Evolutionary conservation across 2,113 vertebrate species (phyloP).

Genomic region (Cyanoderma ruficeps): DNA sequence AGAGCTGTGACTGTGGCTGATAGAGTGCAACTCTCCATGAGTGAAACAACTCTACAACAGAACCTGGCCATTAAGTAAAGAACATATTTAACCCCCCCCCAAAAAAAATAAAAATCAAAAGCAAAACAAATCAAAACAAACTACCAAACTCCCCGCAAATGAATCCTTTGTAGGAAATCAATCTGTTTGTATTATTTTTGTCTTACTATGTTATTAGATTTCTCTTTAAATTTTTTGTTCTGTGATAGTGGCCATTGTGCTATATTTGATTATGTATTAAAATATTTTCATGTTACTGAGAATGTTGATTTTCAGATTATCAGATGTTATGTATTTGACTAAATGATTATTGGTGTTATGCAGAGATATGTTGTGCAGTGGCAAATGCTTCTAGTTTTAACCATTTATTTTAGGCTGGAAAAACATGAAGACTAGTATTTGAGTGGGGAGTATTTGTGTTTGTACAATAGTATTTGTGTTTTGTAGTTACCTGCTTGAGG

Average conservation of each 20-base stretch:
- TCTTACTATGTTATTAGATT: neutral
- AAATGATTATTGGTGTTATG: neutral
- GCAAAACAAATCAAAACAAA: neutral
- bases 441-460: neutral
- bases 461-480: neutral
- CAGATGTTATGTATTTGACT: neutral
- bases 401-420: neutral
- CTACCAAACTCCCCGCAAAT: neutral
- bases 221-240: neutral
- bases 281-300: neutral
- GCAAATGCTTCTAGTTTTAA: neutral
- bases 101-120: too few species aligned
- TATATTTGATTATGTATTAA: neutral
- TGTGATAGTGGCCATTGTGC: neutral
- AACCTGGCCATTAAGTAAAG: neutral
- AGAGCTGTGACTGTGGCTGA: neutral
- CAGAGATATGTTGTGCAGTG: neutral
- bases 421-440: neutral
- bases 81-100: accelerated
- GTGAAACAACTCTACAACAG: neutral
- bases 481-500: neutral
- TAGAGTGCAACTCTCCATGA: neutral
- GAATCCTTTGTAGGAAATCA: neutral
- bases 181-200: neutral
- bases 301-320: neutral